phyloP scores from a whole-genome alignment of 2,797 vertebrate genomes.

The Phrynocephalus guinanensis region DNA sequence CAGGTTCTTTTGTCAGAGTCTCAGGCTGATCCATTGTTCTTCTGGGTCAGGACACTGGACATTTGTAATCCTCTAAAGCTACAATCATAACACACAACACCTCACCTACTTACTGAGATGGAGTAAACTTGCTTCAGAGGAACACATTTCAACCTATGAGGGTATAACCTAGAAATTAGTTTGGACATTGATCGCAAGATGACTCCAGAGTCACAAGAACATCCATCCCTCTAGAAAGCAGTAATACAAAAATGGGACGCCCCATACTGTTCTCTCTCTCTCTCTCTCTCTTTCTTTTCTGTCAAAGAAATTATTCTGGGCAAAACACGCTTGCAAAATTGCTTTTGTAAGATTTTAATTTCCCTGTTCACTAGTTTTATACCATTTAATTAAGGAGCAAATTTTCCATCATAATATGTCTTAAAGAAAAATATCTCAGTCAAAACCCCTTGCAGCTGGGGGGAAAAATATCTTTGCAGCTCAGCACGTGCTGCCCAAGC shows the following conservation, averaged over 20 bases:
- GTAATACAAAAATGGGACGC: background rate
- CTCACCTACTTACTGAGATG: background rate
- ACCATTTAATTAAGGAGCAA: slow-evolving; percentile 66
- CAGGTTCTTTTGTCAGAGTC: too few relatives aligned
- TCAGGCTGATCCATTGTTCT: too few relatives aligned
- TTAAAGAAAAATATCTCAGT: slow-evolving; percentile 44
- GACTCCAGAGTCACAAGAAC: background rate
- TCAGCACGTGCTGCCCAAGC: background rate
- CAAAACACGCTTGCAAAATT: slow-evolving; percentile 54
- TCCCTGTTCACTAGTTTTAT: slow-evolving; percentile 65
- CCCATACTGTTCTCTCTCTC: background rate
- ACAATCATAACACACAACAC: background rate
- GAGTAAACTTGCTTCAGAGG: background rate
- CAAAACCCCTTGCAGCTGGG: background rate
- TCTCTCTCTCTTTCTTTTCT: background rate
- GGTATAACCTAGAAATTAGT: too few relatives aligned
- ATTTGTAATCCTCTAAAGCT: background rate
- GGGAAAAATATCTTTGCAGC: background rate
- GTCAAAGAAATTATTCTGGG: slow-evolving; percentile 31
- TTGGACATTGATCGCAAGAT: background rate
- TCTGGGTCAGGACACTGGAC: too few relatives aligned
- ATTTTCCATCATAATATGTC: slow-evolving; percentile 43
- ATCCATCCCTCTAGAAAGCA: background rate
- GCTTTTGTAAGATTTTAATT: slow-evolving; percentile 64
- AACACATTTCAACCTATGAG: background rate